A percentile compares a stretch with the other conserved stretches of the same genome.
These are phyloP conservation scores for Mercenaria mercenaria DNA, from an alignment of 1,140 invertebrate genomes.

Conservation along the genomic window DNA sequence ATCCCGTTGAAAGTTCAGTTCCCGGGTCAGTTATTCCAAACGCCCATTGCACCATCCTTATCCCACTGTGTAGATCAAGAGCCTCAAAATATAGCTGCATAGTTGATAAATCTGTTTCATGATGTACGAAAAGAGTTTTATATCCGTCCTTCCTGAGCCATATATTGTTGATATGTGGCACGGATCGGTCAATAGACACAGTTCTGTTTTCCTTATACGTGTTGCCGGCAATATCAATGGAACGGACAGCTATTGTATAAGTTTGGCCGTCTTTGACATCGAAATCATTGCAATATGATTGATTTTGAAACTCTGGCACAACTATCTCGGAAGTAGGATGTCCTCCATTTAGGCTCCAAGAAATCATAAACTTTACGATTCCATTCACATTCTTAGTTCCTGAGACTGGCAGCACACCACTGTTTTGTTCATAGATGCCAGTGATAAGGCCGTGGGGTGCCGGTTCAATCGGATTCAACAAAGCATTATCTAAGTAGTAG, in stretches of 20 bases:
- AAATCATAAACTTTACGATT: slow-evolving; percentile 41
- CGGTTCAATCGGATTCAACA: slow-evolving; percentile 43
- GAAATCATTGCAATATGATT: slow-evolving; percentile 20
- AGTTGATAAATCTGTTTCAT: slow-evolving; percentile 58
- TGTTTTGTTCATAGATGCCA: slow-evolving; percentile 68
- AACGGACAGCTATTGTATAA: slow-evolving; percentile 52
- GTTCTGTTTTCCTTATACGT: slow-evolving; percentile 45
- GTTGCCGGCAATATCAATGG: slow-evolving; percentile 65
- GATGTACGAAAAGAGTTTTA: not conserved
- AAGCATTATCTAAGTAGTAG: slow-evolving; percentile 36
- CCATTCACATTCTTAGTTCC: slow-evolving; percentile 75
- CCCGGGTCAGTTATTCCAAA: slow-evolving; percentile 22
- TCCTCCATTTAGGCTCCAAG: not conserved
- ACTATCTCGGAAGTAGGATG: not conserved
- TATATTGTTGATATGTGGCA: too few relatives aligned
- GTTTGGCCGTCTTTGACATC: slow-evolving; percentile 66
- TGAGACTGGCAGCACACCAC: slow-evolving; percentile 59
- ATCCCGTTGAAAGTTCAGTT: too few relatives aligned
- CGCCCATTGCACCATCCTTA: slow-evolving; percentile 44
- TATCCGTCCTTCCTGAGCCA: too few relatives aligned
- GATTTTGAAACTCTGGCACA: slow-evolving; percentile 29
- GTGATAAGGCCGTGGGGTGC: slow-evolving; percentile 8
- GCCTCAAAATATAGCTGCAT: slow-evolving; percentile 66
- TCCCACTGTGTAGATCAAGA: slow-evolving; percentile 72
- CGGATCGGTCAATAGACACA: slow-evolving; percentile 71